phyloP scores from a whole-genome alignment of 2,797 vertebrate species.

The Leptodactylus fallax region DNA sequence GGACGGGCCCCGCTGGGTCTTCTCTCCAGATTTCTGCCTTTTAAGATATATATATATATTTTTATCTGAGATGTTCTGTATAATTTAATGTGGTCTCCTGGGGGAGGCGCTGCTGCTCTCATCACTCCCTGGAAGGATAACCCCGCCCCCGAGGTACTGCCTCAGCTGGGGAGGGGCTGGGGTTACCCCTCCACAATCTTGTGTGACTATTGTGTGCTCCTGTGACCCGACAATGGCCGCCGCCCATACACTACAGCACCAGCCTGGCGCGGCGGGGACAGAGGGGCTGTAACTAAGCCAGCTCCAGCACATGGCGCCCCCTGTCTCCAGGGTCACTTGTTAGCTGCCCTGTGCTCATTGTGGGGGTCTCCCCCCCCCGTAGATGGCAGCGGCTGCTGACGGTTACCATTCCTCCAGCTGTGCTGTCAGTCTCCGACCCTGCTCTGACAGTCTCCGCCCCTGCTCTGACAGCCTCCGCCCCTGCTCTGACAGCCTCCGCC shows the following conservation, averaged over 20 bases:
- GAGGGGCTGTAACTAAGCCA: neutral
- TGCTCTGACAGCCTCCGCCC: no score
- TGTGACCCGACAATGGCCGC: neutral
- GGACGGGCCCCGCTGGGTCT: neutral
- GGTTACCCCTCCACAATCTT: neutral
- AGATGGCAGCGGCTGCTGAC: neutral
- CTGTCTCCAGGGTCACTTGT: neutral
- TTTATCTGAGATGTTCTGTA: slow-evolving; percentile 15
- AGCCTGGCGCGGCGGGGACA: neutral
- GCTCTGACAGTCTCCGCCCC: neutral
- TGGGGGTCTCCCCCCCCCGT: no score
- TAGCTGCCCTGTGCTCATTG: neutral
- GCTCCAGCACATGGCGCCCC: neutral
- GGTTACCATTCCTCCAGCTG: no score
- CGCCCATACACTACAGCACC: neutral
- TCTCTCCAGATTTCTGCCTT: neutral
- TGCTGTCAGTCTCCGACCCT: no score
- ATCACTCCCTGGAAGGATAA: neutral
- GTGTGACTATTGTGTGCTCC: neutral
- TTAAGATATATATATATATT: neutral
- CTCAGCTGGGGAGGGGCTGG: neutral
- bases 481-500: no score
- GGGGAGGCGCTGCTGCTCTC: neutral
- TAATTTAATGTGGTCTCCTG: neutral
- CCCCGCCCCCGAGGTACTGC: neutral